phyloP scores from a whole-genome alignment of 2,797 vertebrate genomes.

The Anableps anableps region DNA sequence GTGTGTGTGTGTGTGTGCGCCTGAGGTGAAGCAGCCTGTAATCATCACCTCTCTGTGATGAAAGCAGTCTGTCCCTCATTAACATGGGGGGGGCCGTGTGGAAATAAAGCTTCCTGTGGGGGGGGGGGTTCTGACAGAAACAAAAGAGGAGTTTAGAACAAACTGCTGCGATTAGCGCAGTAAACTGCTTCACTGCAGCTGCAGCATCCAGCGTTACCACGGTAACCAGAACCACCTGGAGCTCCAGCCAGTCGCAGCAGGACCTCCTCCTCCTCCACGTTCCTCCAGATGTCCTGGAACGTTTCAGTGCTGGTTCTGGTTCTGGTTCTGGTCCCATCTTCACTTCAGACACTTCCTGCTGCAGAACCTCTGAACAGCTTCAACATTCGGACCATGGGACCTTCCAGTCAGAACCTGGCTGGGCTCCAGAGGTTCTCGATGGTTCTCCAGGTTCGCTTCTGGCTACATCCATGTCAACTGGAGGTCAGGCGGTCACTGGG shows the following conservation, averaged over 20 bases:
- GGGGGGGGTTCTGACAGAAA: constrained; percentile 14
- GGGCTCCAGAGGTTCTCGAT: background rate
- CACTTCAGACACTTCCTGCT: no score
- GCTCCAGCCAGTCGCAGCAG: constrained; percentile 7
- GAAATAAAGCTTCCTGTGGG: background rate
- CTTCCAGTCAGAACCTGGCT: background rate
- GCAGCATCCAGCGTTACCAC: constrained; percentile 33
- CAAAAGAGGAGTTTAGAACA: constrained; percentile 38
- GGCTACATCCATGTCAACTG: background rate
- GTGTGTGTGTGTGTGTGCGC: constrained; percentile 40
- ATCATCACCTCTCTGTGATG: constrained; percentile 68
- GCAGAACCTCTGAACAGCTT: background rate
- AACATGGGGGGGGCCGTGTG: constrained; percentile 34
- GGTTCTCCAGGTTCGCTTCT: background rate
- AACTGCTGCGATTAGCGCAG: constrained; percentile 51
- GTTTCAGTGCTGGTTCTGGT: background rate
- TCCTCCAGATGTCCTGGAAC: background rate
- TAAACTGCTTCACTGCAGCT: constrained; percentile 51
- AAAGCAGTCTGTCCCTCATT: constrained; percentile 65
- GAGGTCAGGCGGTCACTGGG: background rate
- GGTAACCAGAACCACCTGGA: constrained; percentile 31
- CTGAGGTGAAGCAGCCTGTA: constrained; percentile 67
- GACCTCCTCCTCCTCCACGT: background rate
- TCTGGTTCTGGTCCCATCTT: background rate
- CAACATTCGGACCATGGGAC: background rate